Evolutionary conservation across 2,113 vertebrate species (phyloP), one percentile per base, ranked within the genome.

Genomic region (Sprattus sprattus): DNA sequence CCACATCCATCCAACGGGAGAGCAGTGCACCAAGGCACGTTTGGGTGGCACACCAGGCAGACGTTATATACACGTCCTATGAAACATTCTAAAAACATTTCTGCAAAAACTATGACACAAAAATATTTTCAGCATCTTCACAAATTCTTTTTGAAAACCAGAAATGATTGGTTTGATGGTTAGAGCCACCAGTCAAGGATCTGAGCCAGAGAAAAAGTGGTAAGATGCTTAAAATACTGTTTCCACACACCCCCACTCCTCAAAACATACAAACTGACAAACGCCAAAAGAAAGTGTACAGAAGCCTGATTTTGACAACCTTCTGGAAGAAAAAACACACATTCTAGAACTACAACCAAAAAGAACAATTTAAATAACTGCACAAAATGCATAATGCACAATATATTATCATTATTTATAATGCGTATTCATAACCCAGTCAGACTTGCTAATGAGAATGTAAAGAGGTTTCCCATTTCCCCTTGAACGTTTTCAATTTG

Each of bases 11-110:
- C 82, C 83, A 28, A 81, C 71, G 0, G 83, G 49, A 80, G 85
- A 90, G 60, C 83, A 93, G 94, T 95, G 94, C 93, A 91, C 90
- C 93, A 95, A 95, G 94, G 94, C 93, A 95, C 92, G 91, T 91
- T 90, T 88, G 89, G 89, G 86, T 92, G 91, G 90, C 91, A 94
- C 89, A 94, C 89, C 92, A 91, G 92, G 91, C 91, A 91, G 90
- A 93, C 83, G 52, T 52, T 87, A 82, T 86, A 81, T 83, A 81
- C 47, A 64, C 82, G 91, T 87, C 86, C 84, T 85, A 89, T 88
- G 85, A 89, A 88, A 86, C 88, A 84, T 88, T 84, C 84, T 89
- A 90, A 86, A 91, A 93, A 90, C 86, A 88, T 85, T 83, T 86
- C 85, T 49, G 90, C 83, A 47, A 88, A 92, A 88, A 46, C 6